phyloP scores from a whole-genome alignment of 2,113 vertebrate species.

The Nyctereutes procyonoides region DNA sequence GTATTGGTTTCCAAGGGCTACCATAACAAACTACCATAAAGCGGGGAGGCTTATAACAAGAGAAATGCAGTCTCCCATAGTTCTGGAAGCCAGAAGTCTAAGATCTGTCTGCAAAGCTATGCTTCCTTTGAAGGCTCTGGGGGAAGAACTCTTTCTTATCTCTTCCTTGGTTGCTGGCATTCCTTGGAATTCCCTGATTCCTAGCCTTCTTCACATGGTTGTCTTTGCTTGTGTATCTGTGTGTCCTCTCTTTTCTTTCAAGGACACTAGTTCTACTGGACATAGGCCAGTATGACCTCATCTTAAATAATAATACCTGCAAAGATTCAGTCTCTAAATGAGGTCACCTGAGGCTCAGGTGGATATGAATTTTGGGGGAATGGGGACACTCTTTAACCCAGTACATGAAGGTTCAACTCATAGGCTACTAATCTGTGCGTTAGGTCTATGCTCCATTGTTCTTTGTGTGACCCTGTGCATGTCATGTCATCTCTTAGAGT shows the following conservation, averaged over 20 bases:
- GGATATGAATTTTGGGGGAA: neutral
- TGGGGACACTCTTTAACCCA: neutral
- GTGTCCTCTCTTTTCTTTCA: neutral
- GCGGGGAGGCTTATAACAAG: neutral
- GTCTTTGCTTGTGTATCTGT: neutral
- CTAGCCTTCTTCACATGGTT: neutral
- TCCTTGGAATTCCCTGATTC: neutral
- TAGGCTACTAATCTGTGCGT: neutral
- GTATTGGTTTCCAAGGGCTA: neutral
- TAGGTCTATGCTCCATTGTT: neutral
- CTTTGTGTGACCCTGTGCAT: neutral
- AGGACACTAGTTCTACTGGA: neutral
- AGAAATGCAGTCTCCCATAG: neutral
- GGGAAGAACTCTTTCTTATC: neutral
- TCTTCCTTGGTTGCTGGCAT: neutral
- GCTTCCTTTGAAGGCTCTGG: neutral
- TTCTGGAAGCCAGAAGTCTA: neutral
- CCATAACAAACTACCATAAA: neutral
- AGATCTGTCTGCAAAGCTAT: neutral
- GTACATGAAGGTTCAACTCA: neutral
- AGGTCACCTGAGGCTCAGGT: neutral
- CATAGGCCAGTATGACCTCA: neutral
- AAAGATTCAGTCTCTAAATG: constrained; percentile 28
- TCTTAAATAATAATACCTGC: neutral
- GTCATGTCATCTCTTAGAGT: neutral